These are phyloP conservation scores for Antechinus flavipes DNA, from an alignment of 2,113 vertebrate species.

Conservation along the genomic window DNA sequence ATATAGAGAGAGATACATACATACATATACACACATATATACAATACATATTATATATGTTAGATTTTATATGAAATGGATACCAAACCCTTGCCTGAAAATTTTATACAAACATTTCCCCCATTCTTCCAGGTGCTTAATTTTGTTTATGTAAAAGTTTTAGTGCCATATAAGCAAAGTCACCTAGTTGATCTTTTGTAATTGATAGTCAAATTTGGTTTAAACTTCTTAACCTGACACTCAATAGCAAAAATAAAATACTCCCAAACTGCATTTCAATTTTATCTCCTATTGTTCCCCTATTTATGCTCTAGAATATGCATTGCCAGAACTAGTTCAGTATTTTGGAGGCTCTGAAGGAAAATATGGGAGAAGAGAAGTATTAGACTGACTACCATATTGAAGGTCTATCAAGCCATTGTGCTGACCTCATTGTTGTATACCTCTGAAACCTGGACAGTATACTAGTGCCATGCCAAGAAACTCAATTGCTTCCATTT, in stretches of 20 bases:
- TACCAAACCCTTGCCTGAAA: neutral
- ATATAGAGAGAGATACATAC: neutral
- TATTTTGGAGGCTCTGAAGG: too few relatives aligned
- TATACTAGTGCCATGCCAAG: too few relatives aligned
- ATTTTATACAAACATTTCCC: neutral
- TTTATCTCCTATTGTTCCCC: too few relatives aligned
- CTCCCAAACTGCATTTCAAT: too few relatives aligned
- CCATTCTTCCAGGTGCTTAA: neutral
- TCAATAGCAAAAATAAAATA: too few relatives aligned
- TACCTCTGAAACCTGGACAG: too few relatives aligned
- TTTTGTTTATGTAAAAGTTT: neutral
- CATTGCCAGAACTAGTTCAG: too few relatives aligned
- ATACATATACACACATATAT: neutral
- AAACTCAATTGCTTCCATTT: too few relatives aligned
- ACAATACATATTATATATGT: neutral
- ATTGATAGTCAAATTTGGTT: neutral
- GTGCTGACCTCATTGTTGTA: too few relatives aligned
- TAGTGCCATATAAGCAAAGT: neutral
- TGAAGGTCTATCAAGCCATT: too few relatives aligned
- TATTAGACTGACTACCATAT: too few relatives aligned
- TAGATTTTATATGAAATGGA: neutral
- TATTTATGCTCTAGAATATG: neutral
- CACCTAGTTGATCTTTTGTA: neutral
- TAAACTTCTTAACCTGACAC: neutral
- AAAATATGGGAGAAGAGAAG: too few relatives aligned